Evolutionary conservation across 2,888 invertebrate genomes (phyloP).

Genomic region (Gasteruption jaculator): DNA sequence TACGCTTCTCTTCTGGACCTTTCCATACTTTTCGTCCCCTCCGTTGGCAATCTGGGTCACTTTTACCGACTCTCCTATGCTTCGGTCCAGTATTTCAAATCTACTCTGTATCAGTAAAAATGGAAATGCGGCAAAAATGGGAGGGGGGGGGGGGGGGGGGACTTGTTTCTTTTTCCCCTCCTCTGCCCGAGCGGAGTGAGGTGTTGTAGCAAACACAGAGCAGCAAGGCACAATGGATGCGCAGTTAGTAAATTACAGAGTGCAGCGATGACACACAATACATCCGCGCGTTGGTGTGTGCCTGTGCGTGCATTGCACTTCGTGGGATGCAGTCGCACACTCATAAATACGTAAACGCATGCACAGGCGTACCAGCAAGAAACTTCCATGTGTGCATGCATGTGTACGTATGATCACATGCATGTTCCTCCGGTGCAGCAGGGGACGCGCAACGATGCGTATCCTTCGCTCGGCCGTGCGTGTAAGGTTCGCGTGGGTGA

Average conservation of each 20-base stretch:
- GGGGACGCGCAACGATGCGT: constrained; percentile 31
- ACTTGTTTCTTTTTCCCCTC: no score
- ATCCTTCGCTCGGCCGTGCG: constrained; percentile 30
- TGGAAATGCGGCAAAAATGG: constrained; percentile 6
- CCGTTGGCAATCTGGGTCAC: no score
- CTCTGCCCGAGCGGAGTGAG: no score
- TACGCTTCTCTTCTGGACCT: no score
- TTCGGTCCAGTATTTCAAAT: no score
- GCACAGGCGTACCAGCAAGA: no score
- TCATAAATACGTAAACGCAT: no score
- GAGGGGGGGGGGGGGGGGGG: constrained; percentile 14
- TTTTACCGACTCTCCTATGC: no score
- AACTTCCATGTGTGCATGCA: no score
- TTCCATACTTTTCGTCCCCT: no score
- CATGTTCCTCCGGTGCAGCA: constrained; percentile 17
- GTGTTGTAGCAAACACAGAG: constrained; percentile 30
- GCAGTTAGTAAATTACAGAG: constrained; percentile 44
- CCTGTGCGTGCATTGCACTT: constrained; percentile 15
- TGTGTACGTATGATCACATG: constrained; percentile 14
- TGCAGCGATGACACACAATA: constrained; percentile 35
- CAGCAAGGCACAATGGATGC: constrained; percentile 34
- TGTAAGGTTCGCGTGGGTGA: constrained; percentile 27
- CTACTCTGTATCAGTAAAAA: no score
- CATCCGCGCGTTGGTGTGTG: no score
- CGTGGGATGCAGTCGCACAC: constrained; percentile 15